These are phyloP conservation scores for Malurus cyaneus DNA, from an alignment of 2,113 vertebrate genomes.

Conservation along the genomic window DNA sequence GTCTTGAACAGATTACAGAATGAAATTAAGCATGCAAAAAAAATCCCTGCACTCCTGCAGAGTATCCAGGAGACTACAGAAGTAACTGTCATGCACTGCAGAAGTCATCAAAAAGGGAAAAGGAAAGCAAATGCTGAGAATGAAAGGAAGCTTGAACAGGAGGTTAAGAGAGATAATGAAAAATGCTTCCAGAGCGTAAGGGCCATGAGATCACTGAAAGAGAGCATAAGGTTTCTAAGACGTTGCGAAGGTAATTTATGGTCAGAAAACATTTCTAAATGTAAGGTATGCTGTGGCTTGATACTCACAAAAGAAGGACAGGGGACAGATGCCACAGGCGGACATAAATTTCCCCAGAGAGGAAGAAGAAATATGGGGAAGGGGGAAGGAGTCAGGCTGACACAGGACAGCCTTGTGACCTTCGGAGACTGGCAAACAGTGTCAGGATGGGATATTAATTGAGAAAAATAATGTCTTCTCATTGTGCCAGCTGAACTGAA, in stretches of 20 bases:
- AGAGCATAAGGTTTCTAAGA: conserved; percentile 53
- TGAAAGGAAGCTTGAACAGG: conserved; percentile 52
- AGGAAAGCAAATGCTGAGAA: conserved; percentile 60
- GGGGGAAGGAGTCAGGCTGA: conserved; percentile 42
- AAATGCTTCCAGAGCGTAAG: conserved; percentile 44
- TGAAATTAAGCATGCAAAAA: conserved; percentile 15
- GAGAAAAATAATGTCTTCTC: conserved; percentile 74
- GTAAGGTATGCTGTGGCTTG: conserved; percentile 57
- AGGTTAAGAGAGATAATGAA: conserved; percentile 69
- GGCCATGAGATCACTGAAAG: conserved; percentile 27
- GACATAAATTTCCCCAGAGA: conserved; percentile 72
- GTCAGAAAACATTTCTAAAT: conserved; percentile 70
- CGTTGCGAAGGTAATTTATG: conserved; percentile 69
- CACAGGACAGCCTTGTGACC: conserved; percentile 55
- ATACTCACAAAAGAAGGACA: conserved; percentile 71
- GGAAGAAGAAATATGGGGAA: conserved; percentile 49
- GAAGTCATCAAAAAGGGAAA: too few relatives aligned
- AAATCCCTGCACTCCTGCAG: too few relatives aligned
- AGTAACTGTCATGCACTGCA: too few relatives aligned
- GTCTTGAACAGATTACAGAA: not conserved
- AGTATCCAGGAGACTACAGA: too few relatives aligned
- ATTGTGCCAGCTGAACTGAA: conserved; percentile 66
- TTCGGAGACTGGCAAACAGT: conserved; percentile 65
- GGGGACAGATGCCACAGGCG: conserved; percentile 63
- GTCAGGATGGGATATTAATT: conserved; percentile 71